Conservation (phyloP, 30 jellyfish, hydroid and myxozoan species). For the Chrysaora quinquecirrha region DNA sequence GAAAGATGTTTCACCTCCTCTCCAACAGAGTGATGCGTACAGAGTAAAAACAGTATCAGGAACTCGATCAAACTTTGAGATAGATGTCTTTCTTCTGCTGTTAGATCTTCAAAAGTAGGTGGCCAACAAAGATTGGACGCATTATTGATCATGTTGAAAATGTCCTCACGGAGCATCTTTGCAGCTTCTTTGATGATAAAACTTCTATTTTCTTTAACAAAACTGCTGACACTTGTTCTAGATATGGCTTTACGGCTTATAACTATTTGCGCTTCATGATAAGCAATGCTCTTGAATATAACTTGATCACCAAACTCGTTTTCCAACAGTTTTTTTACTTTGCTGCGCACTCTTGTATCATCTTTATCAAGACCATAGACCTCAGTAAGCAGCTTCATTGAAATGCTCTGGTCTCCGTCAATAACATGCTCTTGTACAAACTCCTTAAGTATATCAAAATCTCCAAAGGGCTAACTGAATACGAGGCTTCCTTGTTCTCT, state of each 20-base stretch:
- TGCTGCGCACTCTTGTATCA: neutral
- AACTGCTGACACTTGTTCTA: neutral
- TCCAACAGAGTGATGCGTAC: too few relatives aligned
- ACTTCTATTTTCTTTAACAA: neutral
- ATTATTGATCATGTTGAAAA: neutral
- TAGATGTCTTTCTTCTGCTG: neutral
- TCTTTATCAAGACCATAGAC: slow-evolving; percentile 5
- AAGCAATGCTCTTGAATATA: neutral
- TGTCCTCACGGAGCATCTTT: neutral
- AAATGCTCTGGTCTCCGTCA: slow-evolving; percentile 4
- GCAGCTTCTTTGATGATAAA: slow-evolving; percentile 20
- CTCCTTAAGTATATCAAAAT: neutral
- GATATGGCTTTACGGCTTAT: neutral
- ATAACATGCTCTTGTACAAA: neutral
- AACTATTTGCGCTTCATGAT: slow-evolving; percentile 20
- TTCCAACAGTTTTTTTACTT: neutral
- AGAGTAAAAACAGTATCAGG: neutral
- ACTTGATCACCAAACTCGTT: slow-evolving; percentile 9
- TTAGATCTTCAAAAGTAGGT: neutral
- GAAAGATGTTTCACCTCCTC: neutral
- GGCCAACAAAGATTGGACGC: neutral
- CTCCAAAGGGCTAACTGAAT: too few relatives aligned
- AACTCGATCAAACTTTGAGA: neutral
- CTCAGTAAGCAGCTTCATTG: neutral
- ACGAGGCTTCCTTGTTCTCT: too few relatives aligned